Evolutionary conservation across 2,888 invertebrate genomes (phyloP).

Genomic region (Drymonia ruficornis): DNA sequence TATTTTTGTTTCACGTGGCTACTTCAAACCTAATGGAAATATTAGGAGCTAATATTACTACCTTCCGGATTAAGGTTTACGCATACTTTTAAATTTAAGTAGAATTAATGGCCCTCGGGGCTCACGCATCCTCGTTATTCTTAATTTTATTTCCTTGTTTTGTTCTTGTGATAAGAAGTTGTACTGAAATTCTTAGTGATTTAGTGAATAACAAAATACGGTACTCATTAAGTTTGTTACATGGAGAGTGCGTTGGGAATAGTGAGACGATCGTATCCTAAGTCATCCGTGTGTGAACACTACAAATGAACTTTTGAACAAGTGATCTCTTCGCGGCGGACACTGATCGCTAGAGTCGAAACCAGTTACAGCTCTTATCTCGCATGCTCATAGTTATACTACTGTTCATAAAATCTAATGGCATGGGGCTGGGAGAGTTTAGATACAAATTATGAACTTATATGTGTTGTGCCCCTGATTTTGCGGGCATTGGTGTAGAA

Average conservation of each 20-base stretch:
- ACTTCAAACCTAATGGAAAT: neutral
- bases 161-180: neutral
- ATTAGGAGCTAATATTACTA: neutral
- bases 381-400: constrained; percentile 16
- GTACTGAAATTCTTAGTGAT: neutral
- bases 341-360: constrained; percentile 43
- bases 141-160: neutral
- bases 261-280: constrained; percentile 12
- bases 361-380: constrained; percentile 28
- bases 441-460: constrained; percentile 33
- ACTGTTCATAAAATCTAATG: constrained; percentile 31
- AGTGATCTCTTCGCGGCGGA: constrained; percentile 37
- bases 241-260: neutral
- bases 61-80: neutral
- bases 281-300: constrained; percentile 30
- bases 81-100: neutral
- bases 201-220: neutral
- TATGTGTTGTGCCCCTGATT: neutral
- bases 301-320: constrained; percentile 34
- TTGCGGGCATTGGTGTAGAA: too few species aligned
- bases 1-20: too few species aligned
- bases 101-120: neutral
- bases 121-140: too few species aligned
- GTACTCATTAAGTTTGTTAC: neutral
- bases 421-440: constrained; percentile 13